These are phyloP conservation scores for Drosophila atripex DNA, from an alignment of 2,888 invertebrate species.

Conservation along the genomic window DNA sequence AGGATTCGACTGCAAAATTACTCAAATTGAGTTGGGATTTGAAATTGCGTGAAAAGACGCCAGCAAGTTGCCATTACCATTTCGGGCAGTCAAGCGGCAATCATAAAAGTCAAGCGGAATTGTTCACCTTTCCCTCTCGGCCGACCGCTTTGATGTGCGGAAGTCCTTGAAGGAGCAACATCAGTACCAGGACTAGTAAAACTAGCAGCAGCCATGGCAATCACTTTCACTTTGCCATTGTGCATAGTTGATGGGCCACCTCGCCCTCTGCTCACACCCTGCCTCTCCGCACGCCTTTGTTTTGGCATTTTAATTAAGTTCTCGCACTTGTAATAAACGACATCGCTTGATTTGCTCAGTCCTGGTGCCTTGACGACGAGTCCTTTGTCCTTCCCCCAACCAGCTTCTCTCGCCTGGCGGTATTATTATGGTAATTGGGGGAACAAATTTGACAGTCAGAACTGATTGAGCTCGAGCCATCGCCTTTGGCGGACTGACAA, in stretches of 20 bases:
- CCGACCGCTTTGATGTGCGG: constrained; percentile 50
- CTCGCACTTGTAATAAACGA: constrained; percentile 80
- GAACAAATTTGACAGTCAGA: constrained; percentile 66
- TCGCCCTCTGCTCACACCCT: not conserved
- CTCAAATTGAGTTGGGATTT: constrained; percentile 80
- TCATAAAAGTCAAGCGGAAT: constrained; percentile 74
- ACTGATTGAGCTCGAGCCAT: constrained; percentile 40
- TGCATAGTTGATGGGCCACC: constrained; percentile 64
- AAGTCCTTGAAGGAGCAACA: constrained; percentile 46
- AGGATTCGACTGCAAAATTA: constrained; percentile 77
- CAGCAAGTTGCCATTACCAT: constrained; percentile 54
- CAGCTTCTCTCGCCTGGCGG: constrained; percentile 1
- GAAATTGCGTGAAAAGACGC: constrained; percentile 75
- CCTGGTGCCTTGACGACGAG: constrained; percentile 15
- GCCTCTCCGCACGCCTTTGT: constrained; percentile 50
- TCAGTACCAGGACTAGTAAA: constrained; percentile 48
- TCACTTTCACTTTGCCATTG: constrained; percentile 67
- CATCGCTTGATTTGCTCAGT: constrained; percentile 66
- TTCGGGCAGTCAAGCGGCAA: constrained; percentile 68
- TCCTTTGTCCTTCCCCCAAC: not conserved
- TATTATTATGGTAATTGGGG: constrained; percentile 75
- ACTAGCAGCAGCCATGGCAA: constrained; percentile 49
- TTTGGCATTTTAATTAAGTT: constrained; percentile 76
- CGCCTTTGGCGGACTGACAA: constrained; percentile 39
- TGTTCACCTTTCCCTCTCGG: constrained; percentile 18